Conservation (phyloP, 2,113 vertebrate genomes). For the Apodemus speciosus region DNA sequence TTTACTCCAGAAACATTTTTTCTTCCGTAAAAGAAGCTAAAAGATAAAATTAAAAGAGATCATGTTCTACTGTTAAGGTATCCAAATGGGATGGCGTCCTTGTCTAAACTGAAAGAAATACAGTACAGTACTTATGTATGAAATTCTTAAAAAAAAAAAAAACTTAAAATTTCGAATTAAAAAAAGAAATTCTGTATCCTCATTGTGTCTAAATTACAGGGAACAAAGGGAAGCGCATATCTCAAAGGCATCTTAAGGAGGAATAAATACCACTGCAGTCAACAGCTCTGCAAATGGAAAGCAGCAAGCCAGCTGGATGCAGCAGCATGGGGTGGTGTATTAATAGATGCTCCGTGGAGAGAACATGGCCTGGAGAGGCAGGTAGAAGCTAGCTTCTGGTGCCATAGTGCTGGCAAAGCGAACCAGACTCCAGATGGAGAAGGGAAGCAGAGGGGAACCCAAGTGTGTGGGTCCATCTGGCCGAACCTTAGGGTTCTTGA, state of each 20-base stretch:
- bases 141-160: too few relatives aligned
- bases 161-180: neutral
- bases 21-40: constrained; percentile 15
- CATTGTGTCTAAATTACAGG: neutral
- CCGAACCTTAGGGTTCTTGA: neutral
- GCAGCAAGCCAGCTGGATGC: constrained; percentile 49
- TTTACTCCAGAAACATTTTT: neutral
- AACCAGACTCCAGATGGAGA: constrained; percentile 75
- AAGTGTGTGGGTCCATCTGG: constrained; percentile 69
- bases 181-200: neutral
- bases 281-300: constrained; percentile 45
- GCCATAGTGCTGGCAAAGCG: constrained; percentile 22
- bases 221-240: neutral
- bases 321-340: constrained; percentile 54
- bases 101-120: neutral
- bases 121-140: too few relatives aligned
- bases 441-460: constrained; percentile 30
- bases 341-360: constrained; percentile 61
- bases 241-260: neutral
- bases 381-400: constrained; percentile 50
- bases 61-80: neutral
- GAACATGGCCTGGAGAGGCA: constrained; percentile 5
- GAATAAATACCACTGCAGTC: constrained; percentile 50
- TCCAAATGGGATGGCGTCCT: neutral
- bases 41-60: neutral